These are phyloP conservation scores for Mercenaria mercenaria DNA, from an alignment of 1,140 invertebrate species.

Conservation along the genomic window DNA sequence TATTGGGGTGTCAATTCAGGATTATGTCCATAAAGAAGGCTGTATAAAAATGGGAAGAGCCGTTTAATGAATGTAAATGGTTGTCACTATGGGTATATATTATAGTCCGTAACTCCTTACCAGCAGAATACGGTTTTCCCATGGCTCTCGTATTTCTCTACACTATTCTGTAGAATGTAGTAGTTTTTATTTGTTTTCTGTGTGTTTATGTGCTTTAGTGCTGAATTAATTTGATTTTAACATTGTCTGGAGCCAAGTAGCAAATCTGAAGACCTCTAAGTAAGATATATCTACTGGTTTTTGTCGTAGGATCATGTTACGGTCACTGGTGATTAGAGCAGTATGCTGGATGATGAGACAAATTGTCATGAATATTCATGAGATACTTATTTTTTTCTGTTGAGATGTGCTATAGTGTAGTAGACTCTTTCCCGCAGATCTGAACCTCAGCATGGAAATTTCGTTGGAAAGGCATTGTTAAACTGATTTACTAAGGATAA, in stretches of 20 bases:
- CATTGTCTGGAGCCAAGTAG: not conserved
- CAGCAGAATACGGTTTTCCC: not conserved
- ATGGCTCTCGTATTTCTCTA: not conserved
- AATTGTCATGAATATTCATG: not conserved
- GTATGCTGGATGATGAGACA: not conserved
- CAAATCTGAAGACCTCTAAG: not conserved
- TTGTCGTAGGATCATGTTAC: not conserved
- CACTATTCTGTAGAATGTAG: not conserved
- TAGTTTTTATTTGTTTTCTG: not conserved
- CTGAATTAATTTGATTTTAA: not conserved
- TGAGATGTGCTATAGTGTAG: too few relatives aligned
- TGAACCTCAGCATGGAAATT: too few relatives aligned
- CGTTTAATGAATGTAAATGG: not conserved
- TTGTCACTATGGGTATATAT: not conserved
- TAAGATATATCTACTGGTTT: not conserved
- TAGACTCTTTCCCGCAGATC: too few relatives aligned
- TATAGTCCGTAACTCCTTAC: not conserved
- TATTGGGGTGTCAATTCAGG: too few relatives aligned
- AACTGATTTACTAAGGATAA: too few relatives aligned
- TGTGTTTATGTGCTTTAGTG: not conserved
- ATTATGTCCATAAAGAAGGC: too few relatives aligned
- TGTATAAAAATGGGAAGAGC: too few relatives aligned
- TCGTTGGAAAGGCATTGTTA: too few relatives aligned
- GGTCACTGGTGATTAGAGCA: not conserved
- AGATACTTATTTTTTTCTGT: not conserved